phyloP scores from a whole-genome alignment of 2,888 invertebrate genomes.

The Drosophila subquinaria region DNA sequence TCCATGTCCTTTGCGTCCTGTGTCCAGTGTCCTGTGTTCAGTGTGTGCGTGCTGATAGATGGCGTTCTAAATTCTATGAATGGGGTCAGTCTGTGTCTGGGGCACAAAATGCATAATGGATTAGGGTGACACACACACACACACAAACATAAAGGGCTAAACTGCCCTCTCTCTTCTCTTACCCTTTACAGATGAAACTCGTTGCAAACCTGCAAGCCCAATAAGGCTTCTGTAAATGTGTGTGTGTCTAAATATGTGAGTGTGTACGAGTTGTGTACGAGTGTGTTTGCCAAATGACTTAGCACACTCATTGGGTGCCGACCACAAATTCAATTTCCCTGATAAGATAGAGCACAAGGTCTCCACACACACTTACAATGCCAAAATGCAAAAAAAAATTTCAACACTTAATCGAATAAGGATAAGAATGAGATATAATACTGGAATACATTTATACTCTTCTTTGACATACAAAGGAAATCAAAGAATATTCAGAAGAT shows the following conservation, averaged over 20 bases:
- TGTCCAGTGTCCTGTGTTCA: not conserved
- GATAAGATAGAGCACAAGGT: slow-evolving; percentile 51
- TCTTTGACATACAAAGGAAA: not conserved
- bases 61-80: slow-evolving; percentile 72
- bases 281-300: slow-evolving; percentile 76
- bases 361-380: slow-evolving; percentile 8
- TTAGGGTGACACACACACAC: slow-evolving; percentile 48
- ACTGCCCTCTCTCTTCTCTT: not conserved
- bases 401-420: slow-evolving; percentile 2
- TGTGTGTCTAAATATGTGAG: slow-evolving; percentile 27
- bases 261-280: slow-evolving; percentile 27
- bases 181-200: slow-evolving; percentile 18
- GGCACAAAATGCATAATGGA: slow-evolving; percentile 72
- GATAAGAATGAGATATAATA: not conserved
- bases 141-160: slow-evolving; percentile 13
- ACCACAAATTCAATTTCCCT: slow-evolving; percentile 75
- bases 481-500: not conserved
- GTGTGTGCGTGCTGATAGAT: slow-evolving; percentile 70
- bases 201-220: slow-evolving; percentile 30
- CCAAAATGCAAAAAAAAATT: slow-evolving; percentile 20
- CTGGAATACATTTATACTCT: not conserved
- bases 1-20: slow-evolving; percentile 53
- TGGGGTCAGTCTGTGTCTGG: slow-evolving; percentile 73
- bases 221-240: slow-evolving; percentile 48
- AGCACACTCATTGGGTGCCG: slow-evolving; percentile 70